phyloP scores from a whole-genome alignment of 1,140 invertebrate genomes.

The Semibalanus balanoides region DNA sequence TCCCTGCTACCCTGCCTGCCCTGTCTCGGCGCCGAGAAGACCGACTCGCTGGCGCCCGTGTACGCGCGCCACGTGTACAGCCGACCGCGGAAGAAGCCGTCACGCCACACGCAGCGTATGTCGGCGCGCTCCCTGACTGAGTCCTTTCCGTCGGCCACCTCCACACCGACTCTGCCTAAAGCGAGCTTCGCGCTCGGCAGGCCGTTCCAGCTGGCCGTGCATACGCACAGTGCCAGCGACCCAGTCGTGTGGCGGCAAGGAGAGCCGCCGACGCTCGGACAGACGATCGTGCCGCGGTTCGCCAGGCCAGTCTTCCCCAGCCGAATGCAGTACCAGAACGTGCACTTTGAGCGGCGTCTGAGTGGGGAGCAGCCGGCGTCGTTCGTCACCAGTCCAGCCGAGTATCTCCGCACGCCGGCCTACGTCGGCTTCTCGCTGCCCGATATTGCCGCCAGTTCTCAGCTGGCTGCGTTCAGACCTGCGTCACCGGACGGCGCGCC shows the following conservation, averaged over 20 bases:
- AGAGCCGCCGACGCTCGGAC: constrained; percentile 19
- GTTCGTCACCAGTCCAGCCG: neutral
- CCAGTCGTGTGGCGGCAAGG: neutral
- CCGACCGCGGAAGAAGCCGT: neutral
- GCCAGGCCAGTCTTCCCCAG: constrained; percentile 21
- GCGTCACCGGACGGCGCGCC: neutral
- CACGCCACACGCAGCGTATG: neutral
- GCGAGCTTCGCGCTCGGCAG: neutral
- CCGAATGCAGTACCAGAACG: neutral
- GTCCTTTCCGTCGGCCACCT: neutral
- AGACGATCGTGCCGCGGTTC: constrained; percentile 24
- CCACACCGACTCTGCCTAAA: neutral
- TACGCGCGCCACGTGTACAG: neutral
- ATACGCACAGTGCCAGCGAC: neutral
- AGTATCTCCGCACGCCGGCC: neutral
- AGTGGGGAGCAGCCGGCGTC: neutral
- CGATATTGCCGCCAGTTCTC: neutral
- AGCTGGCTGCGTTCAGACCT: neutral
- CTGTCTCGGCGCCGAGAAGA: neutral
- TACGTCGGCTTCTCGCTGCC: neutral
- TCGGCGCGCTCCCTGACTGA: neutral
- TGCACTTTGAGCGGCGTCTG: neutral
- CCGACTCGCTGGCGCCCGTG: neutral
- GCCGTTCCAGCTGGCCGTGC: neutral
- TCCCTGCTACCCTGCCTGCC: neutral